Evolutionary conservation across 2,797 vertebrate species (phyloP).

Genomic region (Melanotaenia pygmaea): DNA sequence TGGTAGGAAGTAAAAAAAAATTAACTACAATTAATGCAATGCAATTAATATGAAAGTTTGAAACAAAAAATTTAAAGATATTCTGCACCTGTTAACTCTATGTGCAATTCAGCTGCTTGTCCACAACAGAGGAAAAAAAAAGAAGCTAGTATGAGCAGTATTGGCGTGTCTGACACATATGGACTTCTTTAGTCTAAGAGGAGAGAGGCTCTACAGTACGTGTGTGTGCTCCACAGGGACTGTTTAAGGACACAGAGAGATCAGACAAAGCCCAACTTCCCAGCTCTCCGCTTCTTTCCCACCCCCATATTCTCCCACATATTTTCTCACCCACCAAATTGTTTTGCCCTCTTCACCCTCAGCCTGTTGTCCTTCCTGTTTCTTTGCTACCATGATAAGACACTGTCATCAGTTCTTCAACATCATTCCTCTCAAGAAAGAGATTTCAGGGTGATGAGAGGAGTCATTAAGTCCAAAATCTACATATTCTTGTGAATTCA

Average conservation of each 20-base stretch:
- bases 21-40: background rate
- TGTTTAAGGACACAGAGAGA: conserved; percentile 52
- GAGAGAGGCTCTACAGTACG: conserved; percentile 5
- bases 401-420: conserved; percentile 44
- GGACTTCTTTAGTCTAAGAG: conserved; percentile 53
- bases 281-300: conserved; percentile 30
- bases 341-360: conserved; percentile 35
- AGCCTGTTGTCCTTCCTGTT: conserved; percentile 43
- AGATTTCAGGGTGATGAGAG: conserved; percentile 4
- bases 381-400: conserved; percentile 1
- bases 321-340: conserved; percentile 31
- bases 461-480: background rate
- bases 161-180: conserved; percentile 58
- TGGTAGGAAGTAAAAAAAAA: conserved; percentile 2
- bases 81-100: conserved; percentile 60
- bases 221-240: conserved; percentile 15
- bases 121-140: conserved; percentile 11
- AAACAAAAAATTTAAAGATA: background rate
- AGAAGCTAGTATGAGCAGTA: conserved; percentile 10
- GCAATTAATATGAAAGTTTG: conserved; percentile 1
- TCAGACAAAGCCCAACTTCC: conserved; percentile 52
- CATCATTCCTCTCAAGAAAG: conserved; percentile 22
- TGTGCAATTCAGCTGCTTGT: conserved; percentile 11
- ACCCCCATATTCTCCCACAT: conserved; percentile 13
- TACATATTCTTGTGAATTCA: background rate